These are phyloP conservation scores for Ormyrus thymus DNA, from an alignment of 2,888 invertebrate genomes.

Conservation along the genomic window DNA sequence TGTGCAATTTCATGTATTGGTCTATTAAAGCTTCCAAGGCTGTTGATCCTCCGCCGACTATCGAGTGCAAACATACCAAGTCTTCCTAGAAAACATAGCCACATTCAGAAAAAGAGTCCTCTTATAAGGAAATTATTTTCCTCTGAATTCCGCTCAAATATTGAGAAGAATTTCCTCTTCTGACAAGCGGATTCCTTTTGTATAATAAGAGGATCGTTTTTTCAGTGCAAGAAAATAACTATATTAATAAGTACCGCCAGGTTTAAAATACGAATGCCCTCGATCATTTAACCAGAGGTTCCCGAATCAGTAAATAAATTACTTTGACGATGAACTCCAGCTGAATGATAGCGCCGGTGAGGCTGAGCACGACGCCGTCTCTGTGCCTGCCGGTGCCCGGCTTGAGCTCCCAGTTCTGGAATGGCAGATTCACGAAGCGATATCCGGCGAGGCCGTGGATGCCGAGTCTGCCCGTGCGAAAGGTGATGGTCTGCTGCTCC, in stretches of 20 bases:
- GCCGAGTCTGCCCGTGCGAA: constrained; percentile 83
- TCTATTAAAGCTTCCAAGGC: constrained; percentile 80
- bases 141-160: too few relatives aligned
- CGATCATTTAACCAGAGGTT: not conserved
- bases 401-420: constrained; percentile 89
- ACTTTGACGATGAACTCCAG: constrained; percentile 77
- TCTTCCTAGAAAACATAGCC: constrained; percentile 68
- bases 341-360: constrained; percentile 78
- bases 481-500: constrained; percentile 86
- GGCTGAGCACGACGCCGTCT: constrained; percentile 74
- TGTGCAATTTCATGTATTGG: constrained; percentile 79
- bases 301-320: not conserved
- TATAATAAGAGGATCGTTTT: too few relatives aligned
- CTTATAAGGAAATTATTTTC: too few relatives aligned
- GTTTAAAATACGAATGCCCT: too few relatives aligned
- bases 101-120: too few relatives aligned
- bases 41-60: constrained; percentile 77
- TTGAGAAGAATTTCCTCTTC: too few relatives aligned
- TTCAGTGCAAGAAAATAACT: not conserved
- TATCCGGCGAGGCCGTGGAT: constrained; percentile 82
- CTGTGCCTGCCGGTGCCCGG: constrained; percentile 78
- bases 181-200: too few relatives aligned
- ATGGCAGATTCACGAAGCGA: constrained; percentile 87
- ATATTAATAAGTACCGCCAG: too few relatives aligned
- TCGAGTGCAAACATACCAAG: constrained; percentile 72